Base-by-base conservation (phyloP, 2,888 invertebrate species). In the Baronia brevicornis region DNA sequence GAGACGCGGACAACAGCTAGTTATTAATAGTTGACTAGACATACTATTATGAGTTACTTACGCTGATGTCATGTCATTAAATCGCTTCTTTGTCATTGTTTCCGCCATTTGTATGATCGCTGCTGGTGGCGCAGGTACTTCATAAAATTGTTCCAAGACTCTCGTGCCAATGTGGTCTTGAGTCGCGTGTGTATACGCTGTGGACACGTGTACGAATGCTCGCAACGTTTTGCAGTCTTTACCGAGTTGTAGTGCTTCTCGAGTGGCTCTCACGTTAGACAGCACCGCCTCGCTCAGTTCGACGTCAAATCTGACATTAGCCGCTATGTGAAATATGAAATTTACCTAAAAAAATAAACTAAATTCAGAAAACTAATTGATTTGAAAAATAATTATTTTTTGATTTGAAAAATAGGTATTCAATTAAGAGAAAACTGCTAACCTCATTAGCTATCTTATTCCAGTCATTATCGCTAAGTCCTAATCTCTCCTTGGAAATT, bases 301-400 rank as follows among this genome's bases (percentile, higher is more conserved):
- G 3, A 17, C 27, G 22, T 33, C 27, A 21, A 33, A 33, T 33
- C 21, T 33, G n/a, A 33, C 27, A 3, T 22, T 22, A 1, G 33
- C 33, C n/a, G 33, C 33, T 28, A 34, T 24, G 9, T 34, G 33
- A 14, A 35, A 35, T 18, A 35, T 35, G 5, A 35, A 6, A 9
- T 35, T 17, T 17, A 17, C 17, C 17, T 4, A 17, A 17, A n/a
- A n/a, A n/a, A n/a, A n/a, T n/a, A n/a, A n/a, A n/a, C n/a, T n/a
- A n/a, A n/a, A n/a, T n/a, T n/a, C n/a, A n/a, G n/a, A n/a, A n/a
- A n/a, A n/a, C n/a, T n/a, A n/a, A n/a, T n/a, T n/a, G n/a, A n/a
- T n/a, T n/a, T n/a, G n/a, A n/a, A n/a, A n/a, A n/a, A n/a, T n/a
- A n/a, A n/a, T n/a, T n/a, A n/a, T n/a, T n/a, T n/a, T n/a, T n/a